Percentiles rank a stretch among this genome's conserved stretches.
Conservation (phyloP, 2,888 invertebrate genomes). For the Prosopocoilus inquinatus region DNA sequence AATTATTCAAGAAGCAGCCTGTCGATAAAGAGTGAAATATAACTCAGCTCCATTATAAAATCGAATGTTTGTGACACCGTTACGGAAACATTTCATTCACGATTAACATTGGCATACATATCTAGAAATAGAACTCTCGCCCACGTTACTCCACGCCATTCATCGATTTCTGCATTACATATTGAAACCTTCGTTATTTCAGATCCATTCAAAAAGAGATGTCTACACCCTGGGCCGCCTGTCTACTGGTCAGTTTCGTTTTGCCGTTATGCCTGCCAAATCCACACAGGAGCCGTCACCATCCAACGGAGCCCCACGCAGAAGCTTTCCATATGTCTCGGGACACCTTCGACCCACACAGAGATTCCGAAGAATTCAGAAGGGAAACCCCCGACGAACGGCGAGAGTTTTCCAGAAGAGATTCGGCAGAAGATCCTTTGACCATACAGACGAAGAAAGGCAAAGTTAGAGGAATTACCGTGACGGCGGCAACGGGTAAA, state of each 20-base stretch:
- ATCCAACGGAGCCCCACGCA: conserved; percentile 42
- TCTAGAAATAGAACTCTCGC: no score
- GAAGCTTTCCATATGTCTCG: conserved; percentile 47
- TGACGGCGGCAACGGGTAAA: conserved; percentile 73
- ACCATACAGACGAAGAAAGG: conserved; percentile 78
- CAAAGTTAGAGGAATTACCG: conserved; percentile 70
- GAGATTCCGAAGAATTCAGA: conserved; percentile 48
- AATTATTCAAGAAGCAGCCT: no score
- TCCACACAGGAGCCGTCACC: conserved; percentile 46
- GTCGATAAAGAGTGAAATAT: no score
- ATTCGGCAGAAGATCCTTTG: conserved; percentile 62
- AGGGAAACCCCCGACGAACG: conserved; percentile 48
- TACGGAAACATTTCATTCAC: no score
- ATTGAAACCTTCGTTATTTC: conserved; percentile 14
- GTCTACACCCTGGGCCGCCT: conserved; percentile 41
- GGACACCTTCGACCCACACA: conserved; percentile 50
- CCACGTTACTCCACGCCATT: no score
- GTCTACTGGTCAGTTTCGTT: conserved; percentile 41
- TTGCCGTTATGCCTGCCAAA: conserved; percentile 41
- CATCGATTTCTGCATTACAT: no score
- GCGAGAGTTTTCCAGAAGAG: conserved; percentile 38
- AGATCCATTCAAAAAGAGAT: conserved; percentile 36
- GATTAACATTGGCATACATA: no score
- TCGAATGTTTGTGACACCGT: no score
- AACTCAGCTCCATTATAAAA: no score